phyloP scores from a whole-genome alignment of 2,113 vertebrate genomes.

The Bucco capensis region DNA sequence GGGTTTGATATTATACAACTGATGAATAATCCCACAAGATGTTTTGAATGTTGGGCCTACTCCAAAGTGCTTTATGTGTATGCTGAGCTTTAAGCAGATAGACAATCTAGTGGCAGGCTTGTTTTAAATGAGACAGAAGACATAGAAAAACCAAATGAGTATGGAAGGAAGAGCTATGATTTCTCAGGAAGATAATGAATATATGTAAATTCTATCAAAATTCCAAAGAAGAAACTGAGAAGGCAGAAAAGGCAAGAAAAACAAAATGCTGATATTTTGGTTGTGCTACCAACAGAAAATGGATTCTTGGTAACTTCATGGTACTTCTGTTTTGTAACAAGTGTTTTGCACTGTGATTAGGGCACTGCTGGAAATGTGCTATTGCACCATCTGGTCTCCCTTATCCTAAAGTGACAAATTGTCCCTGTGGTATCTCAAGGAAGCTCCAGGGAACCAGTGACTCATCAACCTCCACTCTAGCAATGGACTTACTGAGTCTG shows the following conservation, averaged over 20 bases:
- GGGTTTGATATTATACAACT: constrained; percentile 1
- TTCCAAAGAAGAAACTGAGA: not conserved
- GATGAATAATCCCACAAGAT: constrained; percentile 25
- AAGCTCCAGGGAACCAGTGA: not conserved
- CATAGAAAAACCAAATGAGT: fast-evolving
- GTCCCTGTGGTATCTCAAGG: not conserved
- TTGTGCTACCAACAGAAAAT: not conserved
- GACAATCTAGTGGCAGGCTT: not conserved
- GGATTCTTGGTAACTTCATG: not conserved
- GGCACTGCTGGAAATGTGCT: not conserved
- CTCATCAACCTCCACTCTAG: not conserved
- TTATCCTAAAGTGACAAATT: not conserved
- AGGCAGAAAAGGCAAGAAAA: not conserved
- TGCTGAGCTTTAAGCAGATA: not conserved
- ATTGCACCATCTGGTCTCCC: not conserved
- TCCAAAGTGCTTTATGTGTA: not conserved
- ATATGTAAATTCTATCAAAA: not conserved
- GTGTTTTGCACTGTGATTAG: not conserved
- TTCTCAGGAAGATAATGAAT: not conserved
- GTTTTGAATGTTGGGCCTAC: not conserved
- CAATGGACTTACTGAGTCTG: not conserved
- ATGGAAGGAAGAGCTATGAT: not conserved
- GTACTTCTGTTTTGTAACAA: not conserved
- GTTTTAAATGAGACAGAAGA: not conserved
- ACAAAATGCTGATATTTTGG: not conserved